Conservation (phyloP, 2,888 invertebrate species). For the Agonopterix arenella region DNA sequence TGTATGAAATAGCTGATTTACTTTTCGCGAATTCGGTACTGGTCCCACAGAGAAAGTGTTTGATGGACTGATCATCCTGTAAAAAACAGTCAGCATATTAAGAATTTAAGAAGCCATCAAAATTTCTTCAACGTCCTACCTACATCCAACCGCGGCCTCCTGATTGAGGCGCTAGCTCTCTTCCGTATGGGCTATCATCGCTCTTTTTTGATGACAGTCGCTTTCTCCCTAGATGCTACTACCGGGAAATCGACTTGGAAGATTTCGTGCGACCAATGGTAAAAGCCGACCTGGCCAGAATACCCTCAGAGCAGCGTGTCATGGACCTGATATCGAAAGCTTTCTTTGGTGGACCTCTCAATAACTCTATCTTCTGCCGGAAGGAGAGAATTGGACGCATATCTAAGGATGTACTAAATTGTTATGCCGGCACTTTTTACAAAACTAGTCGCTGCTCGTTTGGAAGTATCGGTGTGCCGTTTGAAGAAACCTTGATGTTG, state of each 20-base stretch:
- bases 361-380: slow-evolving; percentile 51
- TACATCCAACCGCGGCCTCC: too few species aligned
- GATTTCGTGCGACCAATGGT: slow-evolving; percentile 32
- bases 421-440: slow-evolving; percentile 31
- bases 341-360: slow-evolving; percentile 44
- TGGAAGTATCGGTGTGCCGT: slow-evolving; percentile 47
- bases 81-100: too few species aligned
- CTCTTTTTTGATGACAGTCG: too few species aligned
- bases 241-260: slow-evolving; percentile 43
- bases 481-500: slow-evolving; percentile 47
- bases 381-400: slow-evolving; percentile 36
- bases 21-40: too few species aligned
- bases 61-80: too few species aligned
- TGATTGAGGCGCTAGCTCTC: too few species aligned
- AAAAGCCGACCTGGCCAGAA: slow-evolving; percentile 35
- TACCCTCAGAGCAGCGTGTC: slow-evolving; percentile 37
- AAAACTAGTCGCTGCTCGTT: slow-evolving; percentile 39
- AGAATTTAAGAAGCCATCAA: too few species aligned
- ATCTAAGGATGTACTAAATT: slow-evolving; percentile 21
- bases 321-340: slow-evolving; percentile 56
- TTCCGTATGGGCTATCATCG: too few species aligned
- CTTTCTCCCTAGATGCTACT: slow-evolving; percentile 33
- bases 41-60: too few species aligned
- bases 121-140: too few species aligned
- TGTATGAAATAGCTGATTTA: too few species aligned